Evolutionary conservation across 2,888 invertebrate genomes (phyloP).

Genomic region (Labia minor): DNA sequence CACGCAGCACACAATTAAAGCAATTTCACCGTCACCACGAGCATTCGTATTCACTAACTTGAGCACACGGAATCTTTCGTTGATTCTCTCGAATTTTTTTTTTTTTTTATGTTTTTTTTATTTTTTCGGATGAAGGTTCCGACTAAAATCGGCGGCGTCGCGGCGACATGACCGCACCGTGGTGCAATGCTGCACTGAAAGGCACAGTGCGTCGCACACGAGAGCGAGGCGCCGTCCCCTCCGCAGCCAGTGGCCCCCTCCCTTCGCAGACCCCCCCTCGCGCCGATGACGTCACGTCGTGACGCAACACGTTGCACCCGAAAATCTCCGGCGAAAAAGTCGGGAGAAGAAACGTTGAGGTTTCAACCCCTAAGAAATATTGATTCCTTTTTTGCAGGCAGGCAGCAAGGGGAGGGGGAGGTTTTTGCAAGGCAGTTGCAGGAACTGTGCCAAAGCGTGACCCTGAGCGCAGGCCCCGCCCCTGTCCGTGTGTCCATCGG

Average conservation of each 20-base stretch:
- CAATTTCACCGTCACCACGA: too few relatives aligned
- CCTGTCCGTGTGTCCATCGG: background rate
- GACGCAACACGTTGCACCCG: constrained; percentile 13
- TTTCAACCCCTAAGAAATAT: background rate
- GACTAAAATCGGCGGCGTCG: background rate
- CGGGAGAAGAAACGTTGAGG: background rate
- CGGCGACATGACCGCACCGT: background rate
- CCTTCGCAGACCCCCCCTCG: background rate
- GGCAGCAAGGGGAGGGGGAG: background rate
- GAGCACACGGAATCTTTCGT: background rate
- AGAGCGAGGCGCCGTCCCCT: background rate
- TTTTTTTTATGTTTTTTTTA: background rate
- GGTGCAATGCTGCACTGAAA: constrained; percentile 13
- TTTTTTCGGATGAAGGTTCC: background rate
- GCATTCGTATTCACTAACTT: background rate
- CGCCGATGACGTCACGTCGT: background rate
- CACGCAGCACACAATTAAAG: constrained; percentile 1
- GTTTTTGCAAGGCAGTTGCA: background rate
- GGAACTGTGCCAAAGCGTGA: constrained; percentile 5
- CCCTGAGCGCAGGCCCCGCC: constrained; percentile 9
- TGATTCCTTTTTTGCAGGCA: background rate
- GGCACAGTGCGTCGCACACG: background rate
- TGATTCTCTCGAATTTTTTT: too few relatives aligned
- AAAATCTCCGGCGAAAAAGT: background rate
- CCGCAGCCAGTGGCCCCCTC: background rate